phyloP scores from a whole-genome alignment of 2,797 vertebrate species.

The Lithobates sylvaticus region DNA sequence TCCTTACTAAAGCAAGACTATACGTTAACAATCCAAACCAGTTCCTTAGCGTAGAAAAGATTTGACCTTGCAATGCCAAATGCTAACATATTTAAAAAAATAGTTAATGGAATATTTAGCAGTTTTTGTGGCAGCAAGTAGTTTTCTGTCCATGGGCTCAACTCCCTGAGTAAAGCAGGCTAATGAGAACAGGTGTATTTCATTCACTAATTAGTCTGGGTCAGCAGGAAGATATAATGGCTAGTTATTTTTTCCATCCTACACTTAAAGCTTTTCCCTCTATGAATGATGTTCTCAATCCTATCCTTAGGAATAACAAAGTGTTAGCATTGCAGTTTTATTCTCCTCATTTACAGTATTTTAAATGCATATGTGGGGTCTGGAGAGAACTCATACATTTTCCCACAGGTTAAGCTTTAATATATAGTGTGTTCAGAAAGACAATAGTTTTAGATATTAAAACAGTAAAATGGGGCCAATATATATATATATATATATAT shows the following conservation, averaged over 20 bases:
- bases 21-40: not conserved
- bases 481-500: too few relatives aligned
- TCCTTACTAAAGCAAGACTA: not conserved
- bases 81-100: not conserved
- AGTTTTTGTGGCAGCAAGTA: not conserved
- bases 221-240: slow-evolving; percentile 8
- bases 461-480: too few relatives aligned
- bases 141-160: not conserved
- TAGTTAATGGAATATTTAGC: not conserved
- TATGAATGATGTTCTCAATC: not conserved
- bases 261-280: not conserved
- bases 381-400: too few relatives aligned
- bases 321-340: too few relatives aligned
- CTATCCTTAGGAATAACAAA: not conserved
- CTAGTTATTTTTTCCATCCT: not conserved
- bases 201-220: slow-evolving; percentile 6
- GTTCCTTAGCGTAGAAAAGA: not conserved
- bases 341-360: too few relatives aligned
- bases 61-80: not conserved
- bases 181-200: slow-evolving; percentile 14
- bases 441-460: too few relatives aligned
- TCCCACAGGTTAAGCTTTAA: too few relatives aligned
- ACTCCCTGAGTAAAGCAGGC: not conserved
- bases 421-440: too few relatives aligned
- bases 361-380: too few relatives aligned